Percentiles rank a stretch among this genome's conserved stretches.
These are phyloP conservation scores for Eupithecia vulgata DNA, from an alignment of 2,888 invertebrate genomes.

Conservation along the genomic window DNA sequence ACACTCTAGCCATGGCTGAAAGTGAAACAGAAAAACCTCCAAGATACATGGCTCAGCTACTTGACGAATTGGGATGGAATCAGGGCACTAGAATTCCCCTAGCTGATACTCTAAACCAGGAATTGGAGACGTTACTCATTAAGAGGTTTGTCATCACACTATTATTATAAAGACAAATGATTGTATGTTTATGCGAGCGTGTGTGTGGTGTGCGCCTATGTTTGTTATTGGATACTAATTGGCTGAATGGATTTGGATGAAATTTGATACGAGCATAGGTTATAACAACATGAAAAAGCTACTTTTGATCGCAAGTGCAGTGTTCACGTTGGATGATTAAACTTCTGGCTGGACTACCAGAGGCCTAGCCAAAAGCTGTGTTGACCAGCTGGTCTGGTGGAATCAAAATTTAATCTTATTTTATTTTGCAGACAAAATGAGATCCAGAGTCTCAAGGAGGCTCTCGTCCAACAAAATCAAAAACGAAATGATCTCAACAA, in stretches of 20 bases:
- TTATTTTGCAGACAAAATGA: conserved; percentile 72
- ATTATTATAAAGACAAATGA: background rate
- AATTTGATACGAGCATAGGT: background rate
- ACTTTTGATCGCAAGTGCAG: background rate
- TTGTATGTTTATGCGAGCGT: background rate
- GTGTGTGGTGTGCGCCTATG: too few species aligned
- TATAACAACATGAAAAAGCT: background rate
- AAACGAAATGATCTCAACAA: conserved; percentile 74
- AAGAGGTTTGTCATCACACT: conserved; percentile 57
- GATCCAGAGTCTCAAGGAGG: conserved; percentile 72
- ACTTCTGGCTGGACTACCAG: background rate
- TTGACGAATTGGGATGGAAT: conserved; percentile 89
- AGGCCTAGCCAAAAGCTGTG: background rate
- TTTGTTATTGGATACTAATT: background rate
- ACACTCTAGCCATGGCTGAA: conserved; percentile 54
- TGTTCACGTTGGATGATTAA: background rate
- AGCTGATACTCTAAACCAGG: conserved; percentile 88
- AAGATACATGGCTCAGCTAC: conserved; percentile 84
- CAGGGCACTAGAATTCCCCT: conserved; percentile 91
- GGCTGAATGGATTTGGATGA: background rate
- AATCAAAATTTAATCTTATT: background rate
- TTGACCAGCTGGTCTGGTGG: background rate
- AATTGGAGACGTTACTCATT: conserved; percentile 67
- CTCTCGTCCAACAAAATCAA: conserved; percentile 65
- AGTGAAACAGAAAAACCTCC: conserved; percentile 57